Percentiles rank a stretch among this genome's conserved stretches.
phyloP scores from a whole-genome alignment of 2,113 vertebrate genomes.

The Leucosticte australis region DNA sequence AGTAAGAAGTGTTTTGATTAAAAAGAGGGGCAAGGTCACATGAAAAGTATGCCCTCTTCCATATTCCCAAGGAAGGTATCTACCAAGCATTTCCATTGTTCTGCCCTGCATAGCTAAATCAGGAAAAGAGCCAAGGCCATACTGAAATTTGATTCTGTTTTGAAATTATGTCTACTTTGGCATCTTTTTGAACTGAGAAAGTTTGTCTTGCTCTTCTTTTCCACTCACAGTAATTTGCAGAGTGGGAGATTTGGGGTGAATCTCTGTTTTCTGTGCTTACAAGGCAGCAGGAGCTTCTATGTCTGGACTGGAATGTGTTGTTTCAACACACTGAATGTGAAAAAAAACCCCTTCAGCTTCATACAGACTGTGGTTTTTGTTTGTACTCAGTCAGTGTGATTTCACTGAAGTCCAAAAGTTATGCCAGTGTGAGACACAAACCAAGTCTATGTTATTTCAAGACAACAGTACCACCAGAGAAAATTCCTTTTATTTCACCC shows the following conservation, averaged over 20 bases:
- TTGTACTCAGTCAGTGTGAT: conserved; percentile 55
- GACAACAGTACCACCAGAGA: background rate
- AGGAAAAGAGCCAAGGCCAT: background rate
- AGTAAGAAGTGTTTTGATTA: conserved; percentile 36
- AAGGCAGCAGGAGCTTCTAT: background rate
- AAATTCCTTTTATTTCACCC: background rate
- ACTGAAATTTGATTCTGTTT: background rate
- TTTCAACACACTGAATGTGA: conserved; percentile 47
- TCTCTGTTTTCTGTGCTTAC: conserved; percentile 5
- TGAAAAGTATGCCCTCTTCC: conserved; percentile 3
- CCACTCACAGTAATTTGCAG: background rate
- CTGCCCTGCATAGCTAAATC: background rate
- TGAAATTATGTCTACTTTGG: background rate
- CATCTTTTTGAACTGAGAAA: background rate
- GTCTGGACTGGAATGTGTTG: conserved; percentile 48
- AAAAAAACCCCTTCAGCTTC: conserved; percentile 14
- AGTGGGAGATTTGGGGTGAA: background rate
- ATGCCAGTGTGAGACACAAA: conserved; percentile 42
- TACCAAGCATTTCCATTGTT: background rate
- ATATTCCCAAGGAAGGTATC: background rate
- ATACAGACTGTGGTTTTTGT: conserved; percentile 32
- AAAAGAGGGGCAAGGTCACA: conserved; percentile 8
- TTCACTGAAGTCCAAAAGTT: conserved; percentile 42
- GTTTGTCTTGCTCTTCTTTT: background rate
- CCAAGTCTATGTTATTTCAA: conserved; percentile 49